phyloP scores from a whole-genome alignment of 1,140 invertebrate species.

The Hypsibius dujardini region DNA sequence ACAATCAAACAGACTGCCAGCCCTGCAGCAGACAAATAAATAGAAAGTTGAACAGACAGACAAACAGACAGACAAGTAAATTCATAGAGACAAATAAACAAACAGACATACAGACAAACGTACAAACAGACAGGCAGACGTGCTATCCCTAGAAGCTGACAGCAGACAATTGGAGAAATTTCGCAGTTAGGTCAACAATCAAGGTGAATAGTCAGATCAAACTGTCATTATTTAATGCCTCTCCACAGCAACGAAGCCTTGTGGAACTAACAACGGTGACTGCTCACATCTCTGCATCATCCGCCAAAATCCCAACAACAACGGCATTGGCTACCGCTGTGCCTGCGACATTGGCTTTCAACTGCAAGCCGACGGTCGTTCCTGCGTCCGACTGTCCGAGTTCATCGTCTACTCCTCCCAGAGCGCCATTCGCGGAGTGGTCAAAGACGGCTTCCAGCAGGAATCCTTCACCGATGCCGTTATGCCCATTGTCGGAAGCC shows the following conservation, averaged over 20 bases:
- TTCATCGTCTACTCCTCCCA: constrained; percentile 95
- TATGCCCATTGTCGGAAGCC: constrained; percentile 50
- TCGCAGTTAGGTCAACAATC: too few relatives aligned
- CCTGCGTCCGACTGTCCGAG: constrained; percentile 64
- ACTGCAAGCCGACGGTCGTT: constrained; percentile 52
- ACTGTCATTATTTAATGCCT: too few relatives aligned
- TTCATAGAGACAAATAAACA: too few relatives aligned
- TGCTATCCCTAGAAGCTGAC: too few relatives aligned
- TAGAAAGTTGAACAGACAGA: too few relatives aligned
- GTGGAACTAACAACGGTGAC: constrained; percentile 66
- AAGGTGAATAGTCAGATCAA: too few relatives aligned
- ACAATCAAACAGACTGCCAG: too few relatives aligned
- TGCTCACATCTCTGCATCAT: constrained; percentile 92
- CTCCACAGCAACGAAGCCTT: constrained; percentile 55
- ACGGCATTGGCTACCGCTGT: constrained; percentile 70
- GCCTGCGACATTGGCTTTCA: constrained; percentile 78
- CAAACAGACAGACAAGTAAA: too few relatives aligned
- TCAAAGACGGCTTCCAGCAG: constrained; percentile 61
- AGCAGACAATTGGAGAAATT: too few relatives aligned
- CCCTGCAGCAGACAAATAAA: too few relatives aligned
- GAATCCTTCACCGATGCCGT: constrained; percentile 87
- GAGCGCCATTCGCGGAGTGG: constrained; percentile 83
- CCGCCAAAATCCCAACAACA: constrained; percentile 52
- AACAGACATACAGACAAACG: too few relatives aligned
- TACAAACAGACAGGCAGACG: too few relatives aligned